Evolutionary conservation across 2,113 vertebrate species (phyloP).

Genomic region (Ploceus nigricollis): DNA sequence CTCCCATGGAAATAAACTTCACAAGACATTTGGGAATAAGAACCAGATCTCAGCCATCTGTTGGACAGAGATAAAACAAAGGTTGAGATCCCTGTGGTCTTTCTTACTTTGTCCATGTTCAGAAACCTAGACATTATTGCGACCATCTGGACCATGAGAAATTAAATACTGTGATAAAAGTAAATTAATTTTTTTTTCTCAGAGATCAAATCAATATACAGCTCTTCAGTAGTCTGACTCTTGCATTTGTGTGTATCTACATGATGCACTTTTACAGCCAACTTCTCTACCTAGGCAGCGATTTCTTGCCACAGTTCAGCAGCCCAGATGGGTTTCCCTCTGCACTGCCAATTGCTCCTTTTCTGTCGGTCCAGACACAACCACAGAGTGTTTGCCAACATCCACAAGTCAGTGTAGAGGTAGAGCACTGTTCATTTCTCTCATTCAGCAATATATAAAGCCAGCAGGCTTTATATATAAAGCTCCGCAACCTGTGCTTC

Average conservation of each 20-base stretch:
- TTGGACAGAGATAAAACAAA: background rate
- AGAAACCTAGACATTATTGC: background rate
- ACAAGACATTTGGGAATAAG: background rate
- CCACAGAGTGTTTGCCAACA: background rate
- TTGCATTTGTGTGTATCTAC: background rate
- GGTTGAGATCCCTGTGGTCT: background rate
- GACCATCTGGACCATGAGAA: background rate
- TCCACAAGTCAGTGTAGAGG: background rate
- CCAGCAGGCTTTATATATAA: background rate
- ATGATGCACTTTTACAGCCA: background rate
- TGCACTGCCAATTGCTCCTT: background rate
- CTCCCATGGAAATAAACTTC: background rate
- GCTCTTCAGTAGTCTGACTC: background rate
- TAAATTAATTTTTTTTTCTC: background rate
- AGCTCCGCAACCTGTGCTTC: background rate
- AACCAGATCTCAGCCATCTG: background rate
- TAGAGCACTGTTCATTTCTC: background rate
- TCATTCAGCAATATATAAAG: accelerated
- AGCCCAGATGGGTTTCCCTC: background rate
- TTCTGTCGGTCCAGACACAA: background rate
- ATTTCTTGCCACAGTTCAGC: background rate
- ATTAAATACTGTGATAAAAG: background rate
- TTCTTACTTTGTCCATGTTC: background rate
- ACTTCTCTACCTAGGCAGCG: background rate
- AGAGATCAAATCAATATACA: background rate